Base-by-base conservation (phyloP, 2,888 invertebrate genomes). In the Diarsia mendica region DNA sequence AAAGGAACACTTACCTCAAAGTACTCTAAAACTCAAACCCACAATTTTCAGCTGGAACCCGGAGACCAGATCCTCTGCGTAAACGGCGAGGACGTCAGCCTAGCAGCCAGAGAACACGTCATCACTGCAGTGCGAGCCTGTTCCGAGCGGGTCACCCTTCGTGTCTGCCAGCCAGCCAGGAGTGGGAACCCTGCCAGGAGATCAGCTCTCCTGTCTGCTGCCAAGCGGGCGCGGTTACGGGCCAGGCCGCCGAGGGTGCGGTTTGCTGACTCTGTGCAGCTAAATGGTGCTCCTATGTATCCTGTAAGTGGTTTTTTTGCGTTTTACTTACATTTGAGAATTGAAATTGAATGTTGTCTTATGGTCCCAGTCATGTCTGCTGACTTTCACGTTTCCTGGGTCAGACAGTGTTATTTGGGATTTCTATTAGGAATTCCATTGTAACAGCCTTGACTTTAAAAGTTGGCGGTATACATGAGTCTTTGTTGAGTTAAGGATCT, bases 41-140 rank as follows among this genome's bases (percentile, higher is more conserved):
- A 6, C 5, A 10, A 55, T 49, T 92, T 96, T 23, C 94, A 97
- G 97, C 95, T 99, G 80, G 97, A 98, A 90, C 98, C 99, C 0
- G 99, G 99, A 9, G 99, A 99, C 93, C 98, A 99, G 93, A 98
- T 99, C 89, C 97, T 99, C 55, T 97, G 97, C 86, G 99, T 99
- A 67, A 99, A 99, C 92, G 99, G 98, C 1, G 98, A 99, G 93
- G 99, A 99, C 92, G 99, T 99, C 18, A 97, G 98, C 92, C 95
- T 97, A 67, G 98, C 98, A 3, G 98, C 98, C 0, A 96, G 99
- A 51, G 99, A 99, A 92, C 98, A 98, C 93, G 99, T 99, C 65
- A 99, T 99, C 86, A 98, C 98, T 58, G 97, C 99, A 85, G 98
- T 99, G 55, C 97, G 99, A 55, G 98, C 98, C 0, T 98, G 98